Percentiles rank a stretch among this genome's conserved stretches.
phyloP scores from a whole-genome alignment of 2,113 vertebrate species.

The Euleptes europaea region DNA sequence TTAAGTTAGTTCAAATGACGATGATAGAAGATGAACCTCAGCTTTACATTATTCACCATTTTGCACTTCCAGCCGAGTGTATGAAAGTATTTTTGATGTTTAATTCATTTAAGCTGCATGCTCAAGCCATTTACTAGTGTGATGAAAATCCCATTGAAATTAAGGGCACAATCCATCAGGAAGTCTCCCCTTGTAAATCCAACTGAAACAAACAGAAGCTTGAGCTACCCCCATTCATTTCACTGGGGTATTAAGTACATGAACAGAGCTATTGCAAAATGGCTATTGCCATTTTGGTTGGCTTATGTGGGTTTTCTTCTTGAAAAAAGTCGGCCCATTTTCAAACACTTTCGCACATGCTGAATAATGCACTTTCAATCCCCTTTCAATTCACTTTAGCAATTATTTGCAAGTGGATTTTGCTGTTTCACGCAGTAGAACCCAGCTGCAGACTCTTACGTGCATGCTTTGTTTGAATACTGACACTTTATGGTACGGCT shows the following conservation, averaged over 20 bases:
- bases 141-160: background rate
- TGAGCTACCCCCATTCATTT: background rate
- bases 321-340: background rate
- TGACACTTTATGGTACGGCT: background rate
- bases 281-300: background rate
- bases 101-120: conserved; percentile 20
- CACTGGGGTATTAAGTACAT: background rate
- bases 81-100: background rate
- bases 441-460: background rate
- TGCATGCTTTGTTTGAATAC: background rate
- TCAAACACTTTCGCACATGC: background rate
- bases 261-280: background rate
- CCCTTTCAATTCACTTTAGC: background rate
- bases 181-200: background rate
- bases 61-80: conserved; percentile 3
- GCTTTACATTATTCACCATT: conserved; percentile 23
- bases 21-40: background rate
- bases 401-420: too few relatives aligned
- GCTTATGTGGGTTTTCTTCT: too few relatives aligned
- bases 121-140: background rate
- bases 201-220: background rate
- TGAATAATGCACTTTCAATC: too few relatives aligned
- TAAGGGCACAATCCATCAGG: background rate
- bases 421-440: too few relatives aligned
- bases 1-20: conserved; percentile 39